Evolutionary conservation across 2,113 vertebrate species (phyloP), one percentile per base, ranked within the genome.

Genomic region (Ceyx margarethae): DNA sequence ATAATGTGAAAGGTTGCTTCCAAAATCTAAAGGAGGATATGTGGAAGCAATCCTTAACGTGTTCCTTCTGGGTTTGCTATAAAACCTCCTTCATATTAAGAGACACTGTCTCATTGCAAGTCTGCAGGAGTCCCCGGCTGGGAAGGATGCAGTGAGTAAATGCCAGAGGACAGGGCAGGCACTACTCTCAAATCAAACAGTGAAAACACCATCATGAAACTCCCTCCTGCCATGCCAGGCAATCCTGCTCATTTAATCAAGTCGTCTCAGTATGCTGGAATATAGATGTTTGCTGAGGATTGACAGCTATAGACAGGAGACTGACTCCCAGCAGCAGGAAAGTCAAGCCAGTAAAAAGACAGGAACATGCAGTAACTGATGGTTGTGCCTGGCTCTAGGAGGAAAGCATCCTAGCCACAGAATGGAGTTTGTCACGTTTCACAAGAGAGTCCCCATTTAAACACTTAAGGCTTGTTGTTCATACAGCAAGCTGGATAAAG

Each of bases 351-450:
- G 51, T 26, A 10, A 46, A 64, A 78, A 31, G 10, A 33, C 5
- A 6, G 66, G 46, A 91, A 43, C 31, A 56, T 18, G n/a, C 10
- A 31, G 15, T 10, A 54, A 33, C 25, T 9, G 33, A 23, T 60
- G 9, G 5, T 37, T 37, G 23, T 46, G 50, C 9, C 1, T 16
- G 17, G 42, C 65, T 77, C 35, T 21, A 57, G 78, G 81, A 77
- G 40, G 20, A 66, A 53, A 50, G 3, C 6, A 9, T 13, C 53
- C 48, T 53, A 84, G 66, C 17, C 5, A 11, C 2, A 2, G 11
- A 45, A 25, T 1, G 15, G 54, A 48, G 12, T 13, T 29, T 2
- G 1, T n/a, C 4, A 0, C 11, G 3, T 88, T 73, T 76, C 33
- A 40, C 7, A 13, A 5, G 37, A 66, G 25, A 42, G 18, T 10